phyloP scores from a whole-genome alignment of 2,888 invertebrate species.

The Pantelozetes paolii region DNA sequence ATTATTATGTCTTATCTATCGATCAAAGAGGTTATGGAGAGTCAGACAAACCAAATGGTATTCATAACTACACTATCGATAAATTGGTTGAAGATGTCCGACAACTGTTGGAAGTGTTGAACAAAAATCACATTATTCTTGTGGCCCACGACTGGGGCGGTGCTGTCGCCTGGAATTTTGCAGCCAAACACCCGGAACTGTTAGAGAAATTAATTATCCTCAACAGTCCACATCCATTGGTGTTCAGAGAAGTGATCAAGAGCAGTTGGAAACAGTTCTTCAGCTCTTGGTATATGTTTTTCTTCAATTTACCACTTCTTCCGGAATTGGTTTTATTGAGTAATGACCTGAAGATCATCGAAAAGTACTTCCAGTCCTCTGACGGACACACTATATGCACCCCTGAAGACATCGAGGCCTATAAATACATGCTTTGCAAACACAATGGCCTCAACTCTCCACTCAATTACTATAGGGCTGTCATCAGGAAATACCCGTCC shows the following conservation, averaged over 20 bases:
- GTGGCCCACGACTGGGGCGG: slow-evolving; percentile 68
- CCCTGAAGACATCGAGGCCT: slow-evolving; percentile 65
- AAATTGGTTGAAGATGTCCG: slow-evolving; percentile 63
- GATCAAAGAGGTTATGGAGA: slow-evolving; percentile 75
- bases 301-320: slow-evolving; percentile 61
- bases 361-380: slow-evolving; percentile 53
- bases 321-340: slow-evolving; percentile 64
- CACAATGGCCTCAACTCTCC: slow-evolving; percentile 66
- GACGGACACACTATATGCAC: slow-evolving; percentile 49
- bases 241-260: slow-evolving; percentile 59
- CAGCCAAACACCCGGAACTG: slow-evolving; percentile 61
- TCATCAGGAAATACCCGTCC: neutral
- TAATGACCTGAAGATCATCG: slow-evolving; percentile 55
- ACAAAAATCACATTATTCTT: slow-evolving; percentile 52
- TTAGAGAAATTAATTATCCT: slow-evolving; percentile 65
- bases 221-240: slow-evolving; percentile 67
- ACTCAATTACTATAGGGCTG: slow-evolving; percentile 65
- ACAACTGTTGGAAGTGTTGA: slow-evolving; percentile 62
- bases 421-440: slow-evolving; percentile 68
- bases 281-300: slow-evolving; percentile 55
- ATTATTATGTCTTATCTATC: slow-evolving; percentile 66
- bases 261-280: slow-evolving; percentile 51
- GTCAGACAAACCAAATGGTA: slow-evolving; percentile 64
- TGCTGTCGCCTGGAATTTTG: slow-evolving; percentile 64
- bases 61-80: slow-evolving; percentile 61